Conservation (phyloP, 2,888 invertebrate species). For the Carabus problematicus region DNA sequence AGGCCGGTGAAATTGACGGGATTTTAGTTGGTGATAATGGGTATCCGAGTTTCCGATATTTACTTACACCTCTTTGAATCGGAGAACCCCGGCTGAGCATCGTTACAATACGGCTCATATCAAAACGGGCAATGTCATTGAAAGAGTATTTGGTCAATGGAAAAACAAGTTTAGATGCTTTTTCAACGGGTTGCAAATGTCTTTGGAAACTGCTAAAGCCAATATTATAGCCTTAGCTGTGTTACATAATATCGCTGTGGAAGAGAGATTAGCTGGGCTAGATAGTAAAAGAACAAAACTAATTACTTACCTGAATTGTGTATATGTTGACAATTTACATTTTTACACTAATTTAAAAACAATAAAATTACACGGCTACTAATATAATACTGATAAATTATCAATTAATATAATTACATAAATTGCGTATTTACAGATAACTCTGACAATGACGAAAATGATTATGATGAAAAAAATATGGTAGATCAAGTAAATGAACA, state of each 20-base stretch:
- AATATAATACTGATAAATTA: too few relatives aligned
- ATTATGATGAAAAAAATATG: too few relatives aligned
- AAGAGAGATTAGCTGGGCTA: too few relatives aligned
- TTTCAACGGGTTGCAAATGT: slow-evolving; percentile 16
- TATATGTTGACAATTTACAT: too few relatives aligned
- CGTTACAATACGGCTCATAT: slow-evolving; percentile 24
- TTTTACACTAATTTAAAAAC: too few relatives aligned
- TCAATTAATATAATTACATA: too few relatives aligned
- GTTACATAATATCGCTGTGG: slow-evolving; percentile 34
- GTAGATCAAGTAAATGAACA: too few relatives aligned
- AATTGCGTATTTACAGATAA: too few relatives aligned
- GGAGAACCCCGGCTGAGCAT: slow-evolving; percentile 4
- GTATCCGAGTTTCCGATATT: slow-evolving; percentile 15
- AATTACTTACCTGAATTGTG: too few relatives aligned
- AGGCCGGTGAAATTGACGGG: slow-evolving; percentile 19
- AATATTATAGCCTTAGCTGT: slow-evolving; percentile 24
- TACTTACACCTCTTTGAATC: slow-evolving; percentile 29
- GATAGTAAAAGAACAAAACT: too few relatives aligned
- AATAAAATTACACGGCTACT: too few relatives aligned
- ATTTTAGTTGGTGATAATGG: slow-evolving; percentile 29
- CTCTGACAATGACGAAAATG: too few relatives aligned
- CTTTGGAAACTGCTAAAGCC: slow-evolving; percentile 23
- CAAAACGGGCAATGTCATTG: slow-evolving; percentile 17
- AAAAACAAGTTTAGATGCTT: slow-evolving; percentile 20
- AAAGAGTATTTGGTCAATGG: slow-evolving; percentile 22